Base-by-base conservation (phyloP, 1,140 invertebrate genomes). In the Euschistus heros region DNA sequence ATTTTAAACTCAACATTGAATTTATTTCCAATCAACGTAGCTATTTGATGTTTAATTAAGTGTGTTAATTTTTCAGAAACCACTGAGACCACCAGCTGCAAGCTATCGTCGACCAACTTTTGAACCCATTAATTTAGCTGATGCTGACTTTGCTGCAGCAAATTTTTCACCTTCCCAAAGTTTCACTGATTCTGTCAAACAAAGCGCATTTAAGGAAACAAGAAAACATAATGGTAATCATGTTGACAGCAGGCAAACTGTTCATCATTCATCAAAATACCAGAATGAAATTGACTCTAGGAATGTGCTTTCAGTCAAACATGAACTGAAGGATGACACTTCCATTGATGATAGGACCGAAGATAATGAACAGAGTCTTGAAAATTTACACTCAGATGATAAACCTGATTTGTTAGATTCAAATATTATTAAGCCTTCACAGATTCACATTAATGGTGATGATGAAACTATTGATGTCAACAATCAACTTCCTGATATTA, bases 61-160 rank as follows among this genome's bases (percentile, higher is more conserved):
- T 27, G 24, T 27, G 27, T 59, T 59, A 1, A 24, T 52, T 26
- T 67, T 64, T 65, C 30, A 62, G 67, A 64, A 68, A 61, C 60
- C 46, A 30, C 37, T 70, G 27, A 66, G 67, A 13, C 65, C 62
- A 46, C 68, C 70, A 22, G 70, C 69, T 46, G 62, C 66, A 20
- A 69, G 44, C 55, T 74, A 73, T 65, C 67, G 70, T 22, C 55
- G 72, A 60, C 71, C 72, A 22, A 50, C 71, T 37, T 74, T 74
- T 66, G 72, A 74, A 64, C 72, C 73, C 10, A 73, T 74, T 37
- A 73, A 72, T 66, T 62, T 74, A 50, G 72, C 73, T 8, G 73
- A 74, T 69, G 73, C 73, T 27, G 72, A 74, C 69, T 74, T 73
- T 67, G 65, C 70, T 60, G 70, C 72, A 27, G 68, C 69, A 7